phyloP scores from a whole-genome alignment of 1,140 invertebrate genomes.

The Argopecten irradians region DNA sequence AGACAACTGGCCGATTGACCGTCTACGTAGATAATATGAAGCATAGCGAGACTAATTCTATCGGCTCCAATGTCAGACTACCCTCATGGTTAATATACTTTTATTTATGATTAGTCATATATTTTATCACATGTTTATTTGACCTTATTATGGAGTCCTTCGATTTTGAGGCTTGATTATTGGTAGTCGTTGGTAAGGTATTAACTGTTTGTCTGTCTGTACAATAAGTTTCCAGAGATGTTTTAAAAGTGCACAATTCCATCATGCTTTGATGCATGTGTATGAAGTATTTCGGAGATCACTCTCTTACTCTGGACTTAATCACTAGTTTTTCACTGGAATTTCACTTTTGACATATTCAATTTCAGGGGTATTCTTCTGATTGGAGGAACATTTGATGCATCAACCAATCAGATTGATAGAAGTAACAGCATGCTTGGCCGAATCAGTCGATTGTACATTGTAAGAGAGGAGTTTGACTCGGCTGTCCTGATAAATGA shows the following conservation, averaged over 20 bases:
- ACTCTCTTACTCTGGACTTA: background rate
- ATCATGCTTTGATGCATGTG: too few relatives aligned
- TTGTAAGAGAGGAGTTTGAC: constrained; percentile 35
- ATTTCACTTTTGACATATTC: background rate
- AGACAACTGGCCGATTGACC: constrained; percentile 25
- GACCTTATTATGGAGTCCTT: too few relatives aligned
- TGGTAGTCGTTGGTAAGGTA: too few relatives aligned
- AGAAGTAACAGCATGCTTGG: constrained; percentile 45
- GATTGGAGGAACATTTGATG: constrained; percentile 49
- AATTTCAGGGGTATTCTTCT: constrained; percentile 51
- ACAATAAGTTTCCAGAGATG: too few relatives aligned
- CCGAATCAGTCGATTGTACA: constrained; percentile 36
- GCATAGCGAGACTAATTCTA: background rate
- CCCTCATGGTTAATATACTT: constrained; percentile 49
- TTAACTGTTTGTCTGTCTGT: too few relatives aligned
- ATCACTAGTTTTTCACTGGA: background rate
- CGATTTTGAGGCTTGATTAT: too few relatives aligned
- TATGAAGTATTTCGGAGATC: background rate
- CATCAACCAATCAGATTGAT: constrained; percentile 20
- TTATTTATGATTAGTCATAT: background rate
- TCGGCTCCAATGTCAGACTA: constrained; percentile 38
- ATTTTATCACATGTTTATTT: background rate
- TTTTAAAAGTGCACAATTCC: too few relatives aligned
- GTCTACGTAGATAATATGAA: constrained; percentile 54
- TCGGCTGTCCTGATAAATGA: background rate